Conservation (phyloP, 2,888 invertebrate species). For the Onthophagus sagittarius region DNA sequence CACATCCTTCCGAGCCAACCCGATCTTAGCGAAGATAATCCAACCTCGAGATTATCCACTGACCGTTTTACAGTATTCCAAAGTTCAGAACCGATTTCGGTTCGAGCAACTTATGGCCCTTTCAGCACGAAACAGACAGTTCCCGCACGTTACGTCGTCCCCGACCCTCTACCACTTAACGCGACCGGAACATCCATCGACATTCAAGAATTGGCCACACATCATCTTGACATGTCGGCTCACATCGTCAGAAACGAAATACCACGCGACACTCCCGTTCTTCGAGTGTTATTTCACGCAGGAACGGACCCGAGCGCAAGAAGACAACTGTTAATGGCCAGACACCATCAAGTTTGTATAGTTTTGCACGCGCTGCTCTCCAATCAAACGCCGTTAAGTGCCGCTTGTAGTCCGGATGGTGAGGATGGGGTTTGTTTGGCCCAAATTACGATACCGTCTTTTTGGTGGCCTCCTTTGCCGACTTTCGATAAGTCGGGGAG, state of each 20-base stretch:
- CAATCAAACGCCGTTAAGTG: constrained; percentile 64
- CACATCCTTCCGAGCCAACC: constrained; percentile 58
- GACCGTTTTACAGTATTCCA: constrained; percentile 91
- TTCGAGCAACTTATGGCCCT: constrained; percentile 89
- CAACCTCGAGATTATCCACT: constrained; percentile 70
- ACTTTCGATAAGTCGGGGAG: constrained; percentile 60
- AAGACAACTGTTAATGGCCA: constrained; percentile 58
- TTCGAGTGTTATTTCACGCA: constrained; percentile 89
- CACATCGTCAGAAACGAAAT: constrained; percentile 86
- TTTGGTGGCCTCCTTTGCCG: constrained; percentile 84
- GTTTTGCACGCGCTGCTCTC: constrained; percentile 63
- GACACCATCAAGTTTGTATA: constrained; percentile 67
- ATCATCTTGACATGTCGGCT: constrained; percentile 86
- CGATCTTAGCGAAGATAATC: constrained; percentile 41
- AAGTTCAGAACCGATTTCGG: constrained; percentile 85
- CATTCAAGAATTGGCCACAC: constrained; percentile 61
- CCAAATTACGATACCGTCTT: constrained; percentile 75
- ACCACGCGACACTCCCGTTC: constrained; percentile 84
- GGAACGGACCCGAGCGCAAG: constrained; percentile 81
- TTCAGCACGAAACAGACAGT: constrained; percentile 94
- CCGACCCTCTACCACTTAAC: constrained; percentile 63
- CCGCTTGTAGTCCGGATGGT: constrained; percentile 90
- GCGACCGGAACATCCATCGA: constrained; percentile 51
- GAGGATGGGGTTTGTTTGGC: constrained; percentile 91
- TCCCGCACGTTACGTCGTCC: constrained; percentile 83